Evolutionary conservation across 2,113 vertebrate genomes (phyloP).

Genomic region (Colaptes auratus): DNA sequence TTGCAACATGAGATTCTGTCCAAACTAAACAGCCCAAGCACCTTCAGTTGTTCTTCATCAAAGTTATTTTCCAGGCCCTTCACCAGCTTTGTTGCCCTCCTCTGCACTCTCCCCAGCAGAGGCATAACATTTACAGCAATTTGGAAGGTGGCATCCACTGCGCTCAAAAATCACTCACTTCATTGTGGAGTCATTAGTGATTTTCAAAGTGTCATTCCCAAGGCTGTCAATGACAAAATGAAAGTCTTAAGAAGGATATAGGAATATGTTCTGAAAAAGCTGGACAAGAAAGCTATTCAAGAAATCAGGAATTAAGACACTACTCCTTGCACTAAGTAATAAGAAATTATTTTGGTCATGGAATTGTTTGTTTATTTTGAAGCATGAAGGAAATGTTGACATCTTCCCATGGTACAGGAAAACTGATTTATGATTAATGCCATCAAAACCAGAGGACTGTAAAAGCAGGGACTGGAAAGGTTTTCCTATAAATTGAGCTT

Average conservation of each 20-base stretch:
- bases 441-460: background rate
- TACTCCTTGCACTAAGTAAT: background rate
- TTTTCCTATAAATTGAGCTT: conserved; percentile 53
- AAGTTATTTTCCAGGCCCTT: no score
- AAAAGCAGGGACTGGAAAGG: background rate
- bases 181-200: background rate
- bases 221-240: background rate
- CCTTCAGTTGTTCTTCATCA: no score
- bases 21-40: no score
- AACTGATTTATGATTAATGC: conserved; percentile 14
- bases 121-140: background rate
- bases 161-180: background rate
- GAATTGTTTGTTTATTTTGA: background rate
- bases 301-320: background rate
- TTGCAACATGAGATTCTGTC: background rate
- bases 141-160: background rate
- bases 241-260: background rate
- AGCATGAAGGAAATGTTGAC: background rate
- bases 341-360: background rate
- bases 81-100: no score
- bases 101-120: no score
- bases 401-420: background rate
- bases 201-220: background rate
- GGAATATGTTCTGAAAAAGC: background rate
- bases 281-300: background rate